Evolutionary conservation across 2,113 vertebrate genomes (phyloP).

Genomic region (Microcebus jonahi): DNA sequence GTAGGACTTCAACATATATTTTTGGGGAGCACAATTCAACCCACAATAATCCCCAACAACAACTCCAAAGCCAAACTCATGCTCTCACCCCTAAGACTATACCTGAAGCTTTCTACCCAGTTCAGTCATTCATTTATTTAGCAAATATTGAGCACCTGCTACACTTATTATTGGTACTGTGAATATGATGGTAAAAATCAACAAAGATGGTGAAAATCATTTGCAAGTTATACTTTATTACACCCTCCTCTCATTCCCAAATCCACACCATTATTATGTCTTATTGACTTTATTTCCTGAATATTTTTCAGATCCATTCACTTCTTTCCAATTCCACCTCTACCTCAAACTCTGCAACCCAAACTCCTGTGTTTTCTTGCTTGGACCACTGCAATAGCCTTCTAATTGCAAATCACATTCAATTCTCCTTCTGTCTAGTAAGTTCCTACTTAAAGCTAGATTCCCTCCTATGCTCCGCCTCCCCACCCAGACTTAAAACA

Average conservation of each 20-base stretch:
- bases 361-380: background rate
- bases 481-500: background rate
- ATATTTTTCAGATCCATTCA: background rate
- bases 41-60: background rate
- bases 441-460: background rate
- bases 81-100: background rate
- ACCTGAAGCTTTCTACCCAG: background rate
- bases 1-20: background rate
- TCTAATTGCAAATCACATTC: background rate
- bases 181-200: background rate
- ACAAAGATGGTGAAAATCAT: background rate
- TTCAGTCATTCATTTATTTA: background rate
- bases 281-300: background rate
- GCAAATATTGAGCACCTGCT: background rate
- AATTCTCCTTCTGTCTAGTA: background rate
- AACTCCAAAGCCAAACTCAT: background rate
- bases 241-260: background rate
- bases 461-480: background rate
- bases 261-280: background rate
- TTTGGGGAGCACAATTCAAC: background rate
- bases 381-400: background rate
- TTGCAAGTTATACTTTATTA: constrained; percentile 5
- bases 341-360: background rate
- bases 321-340: background rate
- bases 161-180: background rate